phyloP scores from a whole-genome alignment of 2,888 invertebrate genomes.

The Eristalis arbustorum region DNA sequence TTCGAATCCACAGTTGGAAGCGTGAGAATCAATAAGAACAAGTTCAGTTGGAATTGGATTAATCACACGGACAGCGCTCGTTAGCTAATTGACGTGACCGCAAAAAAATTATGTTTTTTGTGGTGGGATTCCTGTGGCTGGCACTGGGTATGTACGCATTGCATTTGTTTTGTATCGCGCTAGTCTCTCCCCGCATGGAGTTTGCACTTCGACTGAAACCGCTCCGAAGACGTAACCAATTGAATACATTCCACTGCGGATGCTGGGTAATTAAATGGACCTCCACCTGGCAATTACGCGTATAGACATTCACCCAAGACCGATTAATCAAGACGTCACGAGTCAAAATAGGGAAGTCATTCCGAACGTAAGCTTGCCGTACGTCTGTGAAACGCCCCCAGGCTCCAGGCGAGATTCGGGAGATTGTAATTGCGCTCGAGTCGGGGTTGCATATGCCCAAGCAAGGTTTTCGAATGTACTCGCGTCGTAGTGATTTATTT shows the following conservation, averaged over 20 bases:
- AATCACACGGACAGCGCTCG: slow-evolving; percentile 29
- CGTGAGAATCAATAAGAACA: background rate
- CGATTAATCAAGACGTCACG: slow-evolving; percentile 22
- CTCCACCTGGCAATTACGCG: slow-evolving; percentile 5
- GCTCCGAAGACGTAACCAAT: background rate
- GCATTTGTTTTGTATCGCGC: background rate
- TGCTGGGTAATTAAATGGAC: background rate
- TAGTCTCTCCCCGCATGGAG: background rate
- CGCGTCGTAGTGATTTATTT: background rate
- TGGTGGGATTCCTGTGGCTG: slow-evolving; percentile 63
- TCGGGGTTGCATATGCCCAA: background rate
- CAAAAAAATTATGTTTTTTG: slow-evolving; percentile 57
- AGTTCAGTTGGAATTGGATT: slow-evolving; percentile 41
- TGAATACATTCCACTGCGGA: background rate
- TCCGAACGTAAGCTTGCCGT: background rate
- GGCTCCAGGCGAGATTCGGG: background rate
- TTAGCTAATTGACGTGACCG: slow-evolving; percentile 43
- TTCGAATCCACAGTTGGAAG: background rate
- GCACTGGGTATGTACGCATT: slow-evolving; percentile 51
- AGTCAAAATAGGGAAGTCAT: slow-evolving; percentile 13
- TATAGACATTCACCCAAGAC: background rate
- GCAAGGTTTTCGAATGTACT: background rate
- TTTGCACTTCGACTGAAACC: background rate
- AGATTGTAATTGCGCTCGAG: background rate
- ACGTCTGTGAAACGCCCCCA: background rate